Evolutionary conservation across 2,888 invertebrate species (phyloP).

Genomic region (Rugalucina vietnamica): DNA sequence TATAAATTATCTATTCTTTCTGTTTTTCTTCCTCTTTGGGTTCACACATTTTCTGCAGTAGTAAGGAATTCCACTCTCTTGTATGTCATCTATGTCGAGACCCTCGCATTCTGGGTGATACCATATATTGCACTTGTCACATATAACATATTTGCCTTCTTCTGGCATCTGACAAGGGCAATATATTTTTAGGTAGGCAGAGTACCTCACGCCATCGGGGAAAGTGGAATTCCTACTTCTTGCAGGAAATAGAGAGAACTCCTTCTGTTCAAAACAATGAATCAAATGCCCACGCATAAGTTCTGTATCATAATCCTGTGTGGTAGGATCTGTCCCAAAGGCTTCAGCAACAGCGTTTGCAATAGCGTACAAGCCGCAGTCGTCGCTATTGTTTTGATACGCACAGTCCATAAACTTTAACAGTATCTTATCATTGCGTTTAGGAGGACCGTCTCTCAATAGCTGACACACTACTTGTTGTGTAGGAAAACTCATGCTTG

Average conservation of each 20-base stretch:
- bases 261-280: not conserved
- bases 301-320: not conserved
- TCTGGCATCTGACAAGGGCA: constrained; percentile 4
- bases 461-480: not conserved
- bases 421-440: not conserved
- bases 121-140: not conserved
- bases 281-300: not conserved
- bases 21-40: not conserved
- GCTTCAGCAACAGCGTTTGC: not conserved
- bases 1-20: too few species aligned
- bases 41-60: not conserved
- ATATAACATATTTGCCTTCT: not conserved
- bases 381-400: not conserved
- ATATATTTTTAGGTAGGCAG: not conserved
- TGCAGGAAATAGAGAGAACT: not conserved
- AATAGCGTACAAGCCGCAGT: not conserved
- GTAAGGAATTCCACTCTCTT: not conserved
- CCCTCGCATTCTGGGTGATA: not conserved
- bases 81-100: not conserved
- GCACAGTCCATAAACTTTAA: too few species aligned
- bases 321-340: not conserved
- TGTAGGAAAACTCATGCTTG: not conserved
- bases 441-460: not conserved
- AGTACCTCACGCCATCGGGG: not conserved
- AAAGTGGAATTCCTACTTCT: not conserved